phyloP scores from a whole-genome alignment of 2,888 invertebrate genomes.

The Microctonus aethiopoides region DNA sequence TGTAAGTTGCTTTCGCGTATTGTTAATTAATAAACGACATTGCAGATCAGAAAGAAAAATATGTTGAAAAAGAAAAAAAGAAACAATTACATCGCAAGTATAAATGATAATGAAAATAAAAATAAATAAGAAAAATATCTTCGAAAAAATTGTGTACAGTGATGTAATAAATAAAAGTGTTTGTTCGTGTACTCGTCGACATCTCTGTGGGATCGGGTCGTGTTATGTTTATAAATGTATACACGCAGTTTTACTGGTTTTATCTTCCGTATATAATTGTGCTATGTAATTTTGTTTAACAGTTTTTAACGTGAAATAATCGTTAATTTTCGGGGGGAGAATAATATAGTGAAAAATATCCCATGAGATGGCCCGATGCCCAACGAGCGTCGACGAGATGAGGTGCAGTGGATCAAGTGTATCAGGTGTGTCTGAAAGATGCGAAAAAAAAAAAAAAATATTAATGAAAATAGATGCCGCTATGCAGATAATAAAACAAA shows the following conservation, averaged over 20 bases:
- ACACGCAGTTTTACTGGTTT: neutral
- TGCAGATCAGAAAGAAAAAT: neutral
- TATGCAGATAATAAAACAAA: slow-evolving; percentile 55
- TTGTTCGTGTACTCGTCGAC: slow-evolving; percentile 34
- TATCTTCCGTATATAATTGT: slow-evolving; percentile 6
- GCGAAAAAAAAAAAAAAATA: slow-evolving; percentile 36
- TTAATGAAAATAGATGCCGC: slow-evolving; percentile 63
- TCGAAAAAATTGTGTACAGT: slow-evolving; percentile 61
- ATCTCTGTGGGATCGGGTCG: slow-evolving; percentile 25
- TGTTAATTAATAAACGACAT: neutral
- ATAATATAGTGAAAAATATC: neutral
- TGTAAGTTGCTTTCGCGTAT: slow-evolving; percentile 14
- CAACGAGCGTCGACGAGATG: slow-evolving; percentile 52
- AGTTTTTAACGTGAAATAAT: neutral
- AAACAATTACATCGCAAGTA: slow-evolving; percentile 11
- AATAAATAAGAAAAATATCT: slow-evolving; percentile 27
- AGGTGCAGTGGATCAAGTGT: slow-evolving; percentile 66
- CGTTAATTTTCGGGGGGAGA: neutral
- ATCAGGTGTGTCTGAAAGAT: slow-evolving; percentile 57
- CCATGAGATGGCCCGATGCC: slow-evolving; percentile 36
- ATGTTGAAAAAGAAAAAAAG: slow-evolving; percentile 29
- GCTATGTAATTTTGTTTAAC: neutral
- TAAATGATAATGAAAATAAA: slow-evolving; percentile 22
- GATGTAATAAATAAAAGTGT: slow-evolving; percentile 56
- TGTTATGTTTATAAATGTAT: slow-evolving; percentile 6